These are phyloP conservation scores for Cosmopolites sordidus DNA, from an alignment of 2,888 invertebrate species.

Conservation along the genomic window DNA sequence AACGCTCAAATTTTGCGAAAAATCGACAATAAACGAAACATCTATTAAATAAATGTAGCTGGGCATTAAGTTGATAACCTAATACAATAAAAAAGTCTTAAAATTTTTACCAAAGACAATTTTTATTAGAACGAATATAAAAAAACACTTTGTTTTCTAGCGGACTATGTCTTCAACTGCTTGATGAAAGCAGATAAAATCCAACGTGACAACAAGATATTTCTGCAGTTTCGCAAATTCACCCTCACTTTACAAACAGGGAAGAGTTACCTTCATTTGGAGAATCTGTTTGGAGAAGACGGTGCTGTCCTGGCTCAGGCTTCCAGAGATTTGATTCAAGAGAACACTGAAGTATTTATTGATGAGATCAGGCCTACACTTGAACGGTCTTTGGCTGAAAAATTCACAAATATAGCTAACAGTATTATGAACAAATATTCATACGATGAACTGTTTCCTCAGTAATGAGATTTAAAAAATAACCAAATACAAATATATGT, in stretches of 20 bases:
- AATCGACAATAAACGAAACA: too few species aligned
- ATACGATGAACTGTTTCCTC: constrained; percentile 65
- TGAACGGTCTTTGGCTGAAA: constrained; percentile 59
- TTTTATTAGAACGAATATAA: neutral
- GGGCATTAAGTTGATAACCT: too few species aligned
- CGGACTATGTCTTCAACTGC: constrained; percentile 61
- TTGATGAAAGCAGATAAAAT: constrained; percentile 60
- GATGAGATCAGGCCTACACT: constrained; percentile 63
- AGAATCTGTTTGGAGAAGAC: constrained; percentile 64
- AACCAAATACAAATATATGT: too few species aligned
- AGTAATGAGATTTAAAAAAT: neutral
- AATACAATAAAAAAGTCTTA: too few species aligned
- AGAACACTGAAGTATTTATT: constrained; percentile 63
- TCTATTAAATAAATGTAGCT: too few species aligned
- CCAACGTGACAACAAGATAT: constrained; percentile 54
- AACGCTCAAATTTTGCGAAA: too few species aligned
- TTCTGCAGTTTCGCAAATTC: constrained; percentile 62
- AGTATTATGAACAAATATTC: constrained; percentile 65
- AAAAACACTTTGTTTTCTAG: constrained; percentile 42
- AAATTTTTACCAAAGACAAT: too few species aligned
- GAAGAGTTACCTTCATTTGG: constrained; percentile 57
- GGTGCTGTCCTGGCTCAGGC: constrained; percentile 61
- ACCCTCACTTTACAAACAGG: constrained; percentile 58
- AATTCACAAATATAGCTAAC: constrained; percentile 66
- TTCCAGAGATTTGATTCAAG: constrained; percentile 63